Conservation (phyloP, 2,888 invertebrate genomes). For the Crepidodera aurea region DNA sequence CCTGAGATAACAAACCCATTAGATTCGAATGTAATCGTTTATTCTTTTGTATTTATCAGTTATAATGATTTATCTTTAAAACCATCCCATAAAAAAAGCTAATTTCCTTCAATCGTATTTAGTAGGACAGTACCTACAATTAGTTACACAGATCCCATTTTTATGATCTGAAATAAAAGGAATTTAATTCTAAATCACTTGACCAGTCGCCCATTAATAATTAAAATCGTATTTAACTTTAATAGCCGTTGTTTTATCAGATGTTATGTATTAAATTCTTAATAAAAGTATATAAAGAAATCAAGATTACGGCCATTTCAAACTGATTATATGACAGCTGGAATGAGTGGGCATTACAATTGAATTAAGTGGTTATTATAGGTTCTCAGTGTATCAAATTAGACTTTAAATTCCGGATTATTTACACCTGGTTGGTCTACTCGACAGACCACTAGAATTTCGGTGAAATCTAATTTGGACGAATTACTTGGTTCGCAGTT, state of each 20-base stretch:
- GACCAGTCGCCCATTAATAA: constrained; percentile 20
- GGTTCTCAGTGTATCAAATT: constrained; percentile 19
- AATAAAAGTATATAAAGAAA: constrained; percentile 8
- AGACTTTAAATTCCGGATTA: constrained; percentile 11
- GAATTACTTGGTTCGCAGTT: background rate
- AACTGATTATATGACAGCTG: constrained; percentile 17
- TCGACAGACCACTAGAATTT: constrained; percentile 13
- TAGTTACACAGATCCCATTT: background rate
- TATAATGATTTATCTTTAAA: no score
- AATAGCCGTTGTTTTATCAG: constrained; percentile 14
- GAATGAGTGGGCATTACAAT: constrained; percentile 22
- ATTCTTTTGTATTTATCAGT: no score
- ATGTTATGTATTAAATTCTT: constrained; percentile 20
- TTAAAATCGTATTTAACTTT: constrained; percentile 15
- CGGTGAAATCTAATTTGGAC: constrained; percentile 5
- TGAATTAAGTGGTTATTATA: constrained; percentile 26
- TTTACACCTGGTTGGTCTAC: constrained; percentile 20
- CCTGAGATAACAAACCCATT: no score
- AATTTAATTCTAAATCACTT: constrained; percentile 8
- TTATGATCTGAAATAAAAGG: background rate
- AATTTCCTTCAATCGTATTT: no score
- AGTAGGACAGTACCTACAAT: no score
- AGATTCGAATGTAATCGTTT: no score
- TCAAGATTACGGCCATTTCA: constrained; percentile 23
- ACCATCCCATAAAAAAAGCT: no score